Evolutionary conservation across 2,888 invertebrate genomes (phyloP).

Genomic region (Drosophila bunnanda): DNA sequence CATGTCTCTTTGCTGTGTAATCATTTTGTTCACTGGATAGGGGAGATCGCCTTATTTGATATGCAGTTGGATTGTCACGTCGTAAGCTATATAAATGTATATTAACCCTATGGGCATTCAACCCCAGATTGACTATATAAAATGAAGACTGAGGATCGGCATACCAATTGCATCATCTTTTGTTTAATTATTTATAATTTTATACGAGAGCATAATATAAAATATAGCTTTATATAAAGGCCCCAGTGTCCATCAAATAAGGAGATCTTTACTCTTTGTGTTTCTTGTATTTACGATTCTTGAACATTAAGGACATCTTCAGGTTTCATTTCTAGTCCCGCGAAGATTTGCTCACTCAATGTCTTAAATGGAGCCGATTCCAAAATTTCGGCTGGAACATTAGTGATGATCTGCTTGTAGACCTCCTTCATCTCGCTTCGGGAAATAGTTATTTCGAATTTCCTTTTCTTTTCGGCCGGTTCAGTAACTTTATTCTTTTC

Average conservation of each 20-base stretch:
- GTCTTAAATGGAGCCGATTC: neutral
- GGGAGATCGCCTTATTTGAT: slow-evolving; percentile 42
- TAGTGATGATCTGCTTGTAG: neutral
- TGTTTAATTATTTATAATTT: neutral
- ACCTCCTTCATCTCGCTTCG: neutral
- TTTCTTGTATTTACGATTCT: neutral
- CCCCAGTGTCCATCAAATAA: neutral
- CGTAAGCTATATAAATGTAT: neutral
- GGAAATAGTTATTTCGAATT: neutral
- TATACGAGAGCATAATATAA: neutral
- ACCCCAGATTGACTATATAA: neutral
- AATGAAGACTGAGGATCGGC: slow-evolving; percentile 1
- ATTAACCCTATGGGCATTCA: neutral
- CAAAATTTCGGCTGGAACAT: neutral
- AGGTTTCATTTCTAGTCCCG: neutral
- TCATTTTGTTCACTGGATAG: slow-evolving; percentile 40
- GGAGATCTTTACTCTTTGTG: neutral
- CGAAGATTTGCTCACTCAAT: neutral
- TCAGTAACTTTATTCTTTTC: neutral
- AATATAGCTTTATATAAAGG: neutral
- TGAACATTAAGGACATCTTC: neutral
- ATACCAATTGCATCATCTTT: neutral
- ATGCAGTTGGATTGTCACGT: slow-evolving; percentile 42
- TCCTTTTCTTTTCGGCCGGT: neutral
- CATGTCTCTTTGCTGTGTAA: slow-evolving; percentile 36